Evolutionary conservation across 1,140 invertebrate species (phyloP), one percentile per base, ranked within the genome.

Genomic region (Acromyrmex heyeri): DNA sequence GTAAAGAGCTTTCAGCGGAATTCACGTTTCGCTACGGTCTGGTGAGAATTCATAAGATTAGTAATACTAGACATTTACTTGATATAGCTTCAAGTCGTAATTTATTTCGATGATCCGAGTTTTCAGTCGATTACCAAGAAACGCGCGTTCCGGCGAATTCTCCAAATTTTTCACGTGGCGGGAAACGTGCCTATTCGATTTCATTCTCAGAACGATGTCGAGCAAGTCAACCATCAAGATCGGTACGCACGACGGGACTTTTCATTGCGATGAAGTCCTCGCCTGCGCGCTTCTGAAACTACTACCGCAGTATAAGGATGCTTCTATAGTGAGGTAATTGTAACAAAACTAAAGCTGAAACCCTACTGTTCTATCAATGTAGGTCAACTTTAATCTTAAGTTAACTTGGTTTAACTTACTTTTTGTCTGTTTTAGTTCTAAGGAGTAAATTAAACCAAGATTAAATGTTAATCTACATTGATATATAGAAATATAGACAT

Each of bases 221-320:
- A n/a, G 4, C 21, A 57, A 21, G 8, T 34, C 38, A 7, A 4
- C 14, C 1, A 10, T 94, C 2, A 96, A 92, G 95, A 98, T 98
- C 91, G 98, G 97, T 12, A 98, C 98, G 0, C 98, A 98, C 89
- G 96, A 95, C 95, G 98, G 97, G 0, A 95, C 95, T 0, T 99
- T 99, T 93, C 99, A 99, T 95, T 99, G 98, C 93, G 99, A 99
- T 95, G 99, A 99, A 95, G 98, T 97, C 0, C 95, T 99, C 16
- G 99, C 98, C 4, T 99, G 98, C 94, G 98, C 96, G 91, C 97
- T 99, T 97, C 95, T 99, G 0, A 98, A 98, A 94, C 94, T 96
- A 70, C 94, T 99, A 4, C 97, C 98, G 0, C 94, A 97, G 89
- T 99, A 98, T 93, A 96, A 97, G 91, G 96, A 98, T 96, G 98